Evolutionary conservation across 1,140 invertebrate species (phyloP), one percentile per base, ranked within the genome.

Genomic region (Chrysomallon squamiferum): DNA sequence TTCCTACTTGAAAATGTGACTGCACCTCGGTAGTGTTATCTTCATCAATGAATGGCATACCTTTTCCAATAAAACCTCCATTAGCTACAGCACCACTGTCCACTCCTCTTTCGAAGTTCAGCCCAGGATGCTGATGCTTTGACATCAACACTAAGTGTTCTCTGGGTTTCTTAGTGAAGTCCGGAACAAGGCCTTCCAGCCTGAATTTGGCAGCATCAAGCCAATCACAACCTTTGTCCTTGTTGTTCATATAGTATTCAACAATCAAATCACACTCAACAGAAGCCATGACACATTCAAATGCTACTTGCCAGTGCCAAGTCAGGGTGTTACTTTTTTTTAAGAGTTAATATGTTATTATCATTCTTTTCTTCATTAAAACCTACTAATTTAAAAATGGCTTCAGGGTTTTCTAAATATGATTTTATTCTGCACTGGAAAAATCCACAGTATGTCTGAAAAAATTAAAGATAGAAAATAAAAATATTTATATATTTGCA

Each of bases 401-500:
- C 18, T 54, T 54, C 50, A 54, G 50, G n/a, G n/a, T 54, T 22
- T 54, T 54, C 50, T 27, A 54, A 30, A 54, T 54, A 22, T 15
- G 50, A 54, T 30, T 30, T 54, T 6, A 54, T 54, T 54, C 29
- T 54, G 15, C 22, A 54, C 50, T 54, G 50, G 25, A 54, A 54
- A 30, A n/a, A 54, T 30, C 50, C 50, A 54, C 50, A 54, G 25
- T 54, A 54, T 25, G 50, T 54, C 50, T 54, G 50, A 54, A 54
- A 54, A 15, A 54, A 54, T 4, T 20, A 47, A 47, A 15, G 25
- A 22, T 47, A 47, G n/a, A n/a, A n/a, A n/a, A n/a, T n/a, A n/a
- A n/a, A n/a, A n/a, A n/a, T n/a, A n/a, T n/a, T n/a, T n/a, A n/a
- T n/a, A n/a, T n/a, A n/a, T n/a, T n/a, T n/a, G n/a, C n/a, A n/a